A percentile compares a stretch with the other conserved stretches of the same genome.
phyloP scores from a whole-genome alignment of 2,888 invertebrate genomes.

The Caradrina clavipalpis region DNA sequence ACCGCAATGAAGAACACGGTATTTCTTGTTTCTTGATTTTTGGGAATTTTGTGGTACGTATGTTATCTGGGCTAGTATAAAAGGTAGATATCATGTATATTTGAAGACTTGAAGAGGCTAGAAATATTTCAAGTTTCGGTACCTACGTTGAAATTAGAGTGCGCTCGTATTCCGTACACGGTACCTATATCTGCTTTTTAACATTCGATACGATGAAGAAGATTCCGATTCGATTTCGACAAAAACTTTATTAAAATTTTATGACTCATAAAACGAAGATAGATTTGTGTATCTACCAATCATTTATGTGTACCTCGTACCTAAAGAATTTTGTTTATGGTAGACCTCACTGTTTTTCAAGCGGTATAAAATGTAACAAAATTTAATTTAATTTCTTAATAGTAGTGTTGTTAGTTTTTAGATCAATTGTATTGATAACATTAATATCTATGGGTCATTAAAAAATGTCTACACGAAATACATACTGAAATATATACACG shows the following conservation, averaged over 20 bases:
- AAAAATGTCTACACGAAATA: too few relatives aligned
- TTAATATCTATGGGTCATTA: too few relatives aligned
- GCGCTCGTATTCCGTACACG: conserved; percentile 20
- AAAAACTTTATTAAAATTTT: background rate
- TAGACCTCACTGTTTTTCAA: too few relatives aligned
- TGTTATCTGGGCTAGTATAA: background rate
- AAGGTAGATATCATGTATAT: conserved; percentile 24
- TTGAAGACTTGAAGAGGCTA: conserved; percentile 30
- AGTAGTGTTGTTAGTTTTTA: too few relatives aligned
- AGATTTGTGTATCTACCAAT: background rate
- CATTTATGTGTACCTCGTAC: too few relatives aligned
- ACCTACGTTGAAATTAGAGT: conserved; percentile 29
- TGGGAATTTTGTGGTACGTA: background rate
- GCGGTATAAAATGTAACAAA: too few relatives aligned
- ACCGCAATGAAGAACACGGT: conserved; percentile 19
- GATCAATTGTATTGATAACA: too few relatives aligned
- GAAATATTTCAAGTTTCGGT: conserved; percentile 27
- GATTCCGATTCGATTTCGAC: too few relatives aligned
- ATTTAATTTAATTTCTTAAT: too few relatives aligned
- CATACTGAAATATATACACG: too few relatives aligned
- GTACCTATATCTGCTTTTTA: background rate
- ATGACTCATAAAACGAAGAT: too few relatives aligned
- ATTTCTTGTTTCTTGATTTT: conserved; percentile 4
- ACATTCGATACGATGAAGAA: conserved; percentile 2
- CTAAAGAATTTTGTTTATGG: background rate